Evolutionary conservation across 2,797 vertebrate genomes (phyloP).

Genomic region (Eulemur coronatus): DNA sequence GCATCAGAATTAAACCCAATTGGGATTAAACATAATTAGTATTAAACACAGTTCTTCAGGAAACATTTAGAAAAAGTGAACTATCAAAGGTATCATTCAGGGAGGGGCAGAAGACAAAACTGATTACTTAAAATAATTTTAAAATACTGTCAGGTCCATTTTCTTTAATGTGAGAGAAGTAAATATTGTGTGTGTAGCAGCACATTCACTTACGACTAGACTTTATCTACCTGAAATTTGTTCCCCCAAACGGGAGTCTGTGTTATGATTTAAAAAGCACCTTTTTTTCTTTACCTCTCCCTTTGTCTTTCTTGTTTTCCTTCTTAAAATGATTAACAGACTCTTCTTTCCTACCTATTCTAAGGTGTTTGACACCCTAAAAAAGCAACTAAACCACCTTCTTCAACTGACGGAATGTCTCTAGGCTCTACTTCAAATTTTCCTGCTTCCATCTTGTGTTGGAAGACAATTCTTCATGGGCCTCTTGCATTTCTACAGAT

Average conservation of each 20-base stretch:
- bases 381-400: neutral
- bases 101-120: neutral
- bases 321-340: neutral
- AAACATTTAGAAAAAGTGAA: neutral
- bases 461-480: neutral
- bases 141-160: neutral
- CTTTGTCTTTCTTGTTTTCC: neutral
- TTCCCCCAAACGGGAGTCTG: neutral
- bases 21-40: neutral
- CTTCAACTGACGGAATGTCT: neutral
- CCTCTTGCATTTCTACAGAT: neutral
- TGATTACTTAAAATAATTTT: neutral
- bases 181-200: neutral
- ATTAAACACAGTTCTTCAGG: neutral
- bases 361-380: neutral
- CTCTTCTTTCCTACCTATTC: neutral
- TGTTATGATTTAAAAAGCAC: neutral
- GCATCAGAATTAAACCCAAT: neutral
- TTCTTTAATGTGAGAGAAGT: neutral
- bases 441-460: neutral
- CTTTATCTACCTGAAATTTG: neutral
- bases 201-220: neutral
- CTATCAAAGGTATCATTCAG: neutral
- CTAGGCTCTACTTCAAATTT: neutral
- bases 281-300: neutral